These are phyloP conservation scores for Stenodema calcarata DNA, from an alignment of 2,888 invertebrate genomes.

Conservation along the genomic window DNA sequence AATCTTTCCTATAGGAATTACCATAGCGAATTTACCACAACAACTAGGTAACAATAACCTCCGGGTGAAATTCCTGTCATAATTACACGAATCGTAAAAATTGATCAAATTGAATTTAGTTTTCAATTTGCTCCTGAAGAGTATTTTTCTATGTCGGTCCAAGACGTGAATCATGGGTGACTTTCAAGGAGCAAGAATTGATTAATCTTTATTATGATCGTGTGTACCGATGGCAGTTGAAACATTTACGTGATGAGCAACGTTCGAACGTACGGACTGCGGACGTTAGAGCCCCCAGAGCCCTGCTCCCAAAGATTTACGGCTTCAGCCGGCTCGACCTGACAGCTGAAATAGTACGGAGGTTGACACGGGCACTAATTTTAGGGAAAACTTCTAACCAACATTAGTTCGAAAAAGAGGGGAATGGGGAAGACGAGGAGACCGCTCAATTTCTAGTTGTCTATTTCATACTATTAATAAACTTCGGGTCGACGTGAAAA, in stretches of 20 bases:
- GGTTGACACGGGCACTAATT: slow-evolving; percentile 50
- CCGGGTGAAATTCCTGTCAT: background rate
- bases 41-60: background rate
- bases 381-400: slow-evolving; percentile 45
- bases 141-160: too few species aligned
- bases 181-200: too few species aligned
- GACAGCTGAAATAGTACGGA: slow-evolving; percentile 49
- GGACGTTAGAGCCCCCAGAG: background rate
- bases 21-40: background rate
- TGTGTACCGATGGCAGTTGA: too few species aligned
- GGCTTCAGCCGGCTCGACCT: background rate
- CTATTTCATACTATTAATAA: slow-evolving; percentile 42
- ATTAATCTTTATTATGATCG: too few species aligned
- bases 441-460: slow-evolving; percentile 45
- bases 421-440: slow-evolving; percentile 11
- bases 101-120: too few species aligned
- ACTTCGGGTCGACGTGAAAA: slow-evolving; percentile 29
- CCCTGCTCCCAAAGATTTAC: slow-evolving; percentile 28
- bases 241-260: background rate
- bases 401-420: slow-evolving; percentile 36
- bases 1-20: background rate
- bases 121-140: too few species aligned
- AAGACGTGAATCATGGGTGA: too few species aligned
- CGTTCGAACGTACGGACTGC: background rate
- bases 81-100: too few species aligned